Evolutionary conservation across 2,113 vertebrate genomes (phyloP), one percentile per base, ranked within the genome.

Genomic region (Aix galericulata): DNA sequence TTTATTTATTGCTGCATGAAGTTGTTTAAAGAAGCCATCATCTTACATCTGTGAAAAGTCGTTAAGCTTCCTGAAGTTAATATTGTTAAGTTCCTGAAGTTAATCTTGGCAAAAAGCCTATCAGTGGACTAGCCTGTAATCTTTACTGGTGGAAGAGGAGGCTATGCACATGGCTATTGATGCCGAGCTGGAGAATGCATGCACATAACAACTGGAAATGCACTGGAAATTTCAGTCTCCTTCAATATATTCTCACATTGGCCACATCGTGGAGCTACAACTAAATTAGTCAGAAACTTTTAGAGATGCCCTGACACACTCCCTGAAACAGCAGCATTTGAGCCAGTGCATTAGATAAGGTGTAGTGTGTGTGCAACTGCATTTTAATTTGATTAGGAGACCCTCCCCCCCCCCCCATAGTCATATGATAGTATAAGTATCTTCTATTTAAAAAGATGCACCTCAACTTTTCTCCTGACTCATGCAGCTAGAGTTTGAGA

Each of bases 231-330:
- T 12, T 38, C 32, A 56, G 3, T 17, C 8, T 77, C 34, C 25
- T 59, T 36, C 63, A n/a, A 1, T 15, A 17, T 59, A 74, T 97
- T 94, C 93, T 76, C 60, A 40, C 46, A 14, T 29, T 73, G 69
- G 59, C 97, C 97, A 97, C 96, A 77, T 56, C 0, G 95, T 96
- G 98, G 97, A 75, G 97, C 97, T 98, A 62, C 42, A 78, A 29
- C n/a, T 84, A 92, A 94, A 81, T 62, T 75, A 97, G 90, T 88
- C 22, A 10, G 46, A 95, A 77, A 46, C n/a, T 81, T 86, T 8
- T 15, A 26, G 38, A 62, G 44, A 9, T 31, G 10, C 27, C 6
- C 26, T 71, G 55, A 60, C 11, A 63, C 42, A 16, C 76, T 58
- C 17, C 7, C 50, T 2, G 12, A 72, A 75, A 67, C 32, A 44